These are phyloP conservation scores for Natator depressus DNA, from an alignment of 2,113 vertebrate species.

Conservation along the genomic window DNA sequence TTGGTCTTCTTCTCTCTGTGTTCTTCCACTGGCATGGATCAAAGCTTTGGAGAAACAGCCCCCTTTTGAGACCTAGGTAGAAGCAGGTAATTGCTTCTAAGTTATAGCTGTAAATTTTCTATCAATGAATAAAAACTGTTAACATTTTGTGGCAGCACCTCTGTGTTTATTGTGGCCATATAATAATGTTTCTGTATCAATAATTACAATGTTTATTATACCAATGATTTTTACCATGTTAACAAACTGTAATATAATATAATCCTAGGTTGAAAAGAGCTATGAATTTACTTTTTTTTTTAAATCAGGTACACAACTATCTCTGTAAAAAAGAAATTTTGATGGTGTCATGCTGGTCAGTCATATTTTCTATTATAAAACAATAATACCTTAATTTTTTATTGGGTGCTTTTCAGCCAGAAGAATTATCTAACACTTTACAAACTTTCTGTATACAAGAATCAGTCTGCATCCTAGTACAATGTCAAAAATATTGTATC, in stretches of 20 bases:
- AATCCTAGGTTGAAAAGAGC: background rate
- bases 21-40: accelerated
- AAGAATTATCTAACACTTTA: background rate
- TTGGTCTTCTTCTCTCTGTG: background rate
- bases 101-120: background rate
- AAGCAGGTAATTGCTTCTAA: accelerated
- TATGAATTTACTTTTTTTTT: slow-evolving; percentile 11
- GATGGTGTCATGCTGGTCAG: accelerated
- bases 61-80: accelerated
- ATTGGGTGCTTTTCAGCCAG: background rate
- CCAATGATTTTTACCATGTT: background rate
- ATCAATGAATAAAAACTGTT: background rate
- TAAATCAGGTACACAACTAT: background rate
- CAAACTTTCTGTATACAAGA: background rate
- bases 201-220: background rate
- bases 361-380: background rate
- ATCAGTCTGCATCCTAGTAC: background rate
- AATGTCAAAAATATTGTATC: background rate
- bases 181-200: background rate
- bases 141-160: background rate
- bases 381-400: background rate
- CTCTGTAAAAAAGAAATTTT: background rate
- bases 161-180: slow-evolving; percentile 26
- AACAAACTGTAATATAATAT: background rate
- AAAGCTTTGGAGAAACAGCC: accelerated